phyloP scores from a whole-genome alignment of 2,797 vertebrate genomes.

The Hozukius guyotensis region DNA sequence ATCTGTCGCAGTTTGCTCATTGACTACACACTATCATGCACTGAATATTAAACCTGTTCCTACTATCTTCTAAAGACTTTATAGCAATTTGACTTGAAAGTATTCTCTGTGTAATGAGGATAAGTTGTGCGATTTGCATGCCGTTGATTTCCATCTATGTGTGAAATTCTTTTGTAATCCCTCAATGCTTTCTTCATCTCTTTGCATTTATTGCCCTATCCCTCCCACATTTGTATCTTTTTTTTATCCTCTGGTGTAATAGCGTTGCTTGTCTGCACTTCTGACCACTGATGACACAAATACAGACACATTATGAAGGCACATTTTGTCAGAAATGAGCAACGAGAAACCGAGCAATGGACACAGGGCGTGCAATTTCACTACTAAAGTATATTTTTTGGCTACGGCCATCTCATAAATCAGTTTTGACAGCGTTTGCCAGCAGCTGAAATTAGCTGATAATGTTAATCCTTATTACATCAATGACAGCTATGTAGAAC shows the following conservation, averaged over 20 bases:
- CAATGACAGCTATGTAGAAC: slow-evolving; percentile 46
- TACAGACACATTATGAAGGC: not conserved
- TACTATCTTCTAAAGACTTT: not conserved
- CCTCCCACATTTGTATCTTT: not conserved
- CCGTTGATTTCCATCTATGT: slow-evolving; percentile 32
- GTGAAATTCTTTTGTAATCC: slow-evolving; percentile 37
- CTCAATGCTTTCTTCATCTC: slow-evolving; percentile 1
- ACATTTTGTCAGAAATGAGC: not conserved
- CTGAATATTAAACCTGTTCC: slow-evolving; percentile 14
- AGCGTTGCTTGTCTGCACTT: not conserved
- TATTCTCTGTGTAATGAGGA: slow-evolving; percentile 14
- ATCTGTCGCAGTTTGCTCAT: not conserved
- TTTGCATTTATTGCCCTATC: slow-evolving; percentile 3
- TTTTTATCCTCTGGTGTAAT: not conserved
- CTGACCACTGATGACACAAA: slow-evolving; percentile 20
- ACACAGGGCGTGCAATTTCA: not conserved
- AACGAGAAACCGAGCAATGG: not conserved
- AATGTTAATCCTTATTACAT: slow-evolving; percentile 55
- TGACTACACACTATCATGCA: not conserved
- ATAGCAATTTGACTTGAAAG: slow-evolving; percentile 19
- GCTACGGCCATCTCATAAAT: slow-evolving; percentile 42
- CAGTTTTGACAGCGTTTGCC: slow-evolving; percentile 51
- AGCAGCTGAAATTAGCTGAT: slow-evolving; percentile 53
- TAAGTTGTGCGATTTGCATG: slow-evolving; percentile 27
- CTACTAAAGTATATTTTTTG: slow-evolving; percentile 7